Evolutionary conservation across 2,888 invertebrate species (phyloP), one percentile per base, ranked within the genome.

Genomic region (Melieria omissa): DNA sequence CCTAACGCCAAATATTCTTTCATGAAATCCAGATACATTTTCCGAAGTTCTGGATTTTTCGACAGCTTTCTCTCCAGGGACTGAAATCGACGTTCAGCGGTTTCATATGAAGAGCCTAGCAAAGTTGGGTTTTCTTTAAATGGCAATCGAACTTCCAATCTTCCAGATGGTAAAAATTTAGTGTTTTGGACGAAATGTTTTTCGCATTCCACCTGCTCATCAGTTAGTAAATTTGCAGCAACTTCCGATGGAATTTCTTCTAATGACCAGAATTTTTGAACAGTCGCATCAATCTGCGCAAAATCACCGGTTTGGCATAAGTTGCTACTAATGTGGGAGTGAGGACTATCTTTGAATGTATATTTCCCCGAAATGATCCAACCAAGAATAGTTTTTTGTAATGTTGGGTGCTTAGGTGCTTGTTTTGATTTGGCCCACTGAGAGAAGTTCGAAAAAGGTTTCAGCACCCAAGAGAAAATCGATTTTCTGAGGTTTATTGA

Each of bases 1-100:
- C 71, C 73, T 57, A 75, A 65, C 7, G 16, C 10, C 42, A 70
- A 14, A 47, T 74, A 76, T 41, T 76, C 74, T 29, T 68, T 72
- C 72, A 78, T 75, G 52, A 76, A 76, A 1, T 65, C 54, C 57
- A 70, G 63, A 45, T 72, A 75, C 58, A 73, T 71, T 12, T 55
- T 45, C 54, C 55, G 67, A n/a, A 74, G 61, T 29, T 71, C 54
- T 46, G 45, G 57, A 65, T 70, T 49, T 66, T 75, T 76, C 52
- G 55, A 63, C 1, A 73, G n/a, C 6, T 62, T 68, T 44, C 74
- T 69, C 60, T 78, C 68, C 46, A 75, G 52, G 0, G 72, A 61
- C 46, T 73, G 54, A 71, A 74, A 77, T n/a, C n/a, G n/a, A n/a
- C n/a, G 9, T 67, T 49, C n/a, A n/a, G n/a, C n/a, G n/a, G n/a